Percentiles rank a stretch among this genome's conserved stretches.
These are phyloP conservation scores for Acanthurus tractus DNA, from an alignment of 2,797 vertebrate species.

Conservation along the genomic window DNA sequence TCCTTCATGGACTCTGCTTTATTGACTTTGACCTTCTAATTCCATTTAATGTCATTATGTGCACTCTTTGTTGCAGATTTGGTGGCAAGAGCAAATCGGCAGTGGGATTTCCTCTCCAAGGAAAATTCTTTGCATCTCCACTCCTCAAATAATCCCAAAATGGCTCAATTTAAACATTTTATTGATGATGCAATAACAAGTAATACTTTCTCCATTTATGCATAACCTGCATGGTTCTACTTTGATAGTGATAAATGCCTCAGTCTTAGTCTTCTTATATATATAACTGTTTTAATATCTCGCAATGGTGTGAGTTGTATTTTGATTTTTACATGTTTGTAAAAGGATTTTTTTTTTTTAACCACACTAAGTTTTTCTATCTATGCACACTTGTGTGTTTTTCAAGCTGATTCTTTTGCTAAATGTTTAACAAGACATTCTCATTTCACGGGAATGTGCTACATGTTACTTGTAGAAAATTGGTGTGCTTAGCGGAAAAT, in stretches of 20 bases:
- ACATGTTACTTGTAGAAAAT: neutral
- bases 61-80: conserved; percentile 84
- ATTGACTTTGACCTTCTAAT: conserved; percentile 15
- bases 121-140: conserved; percentile 95
- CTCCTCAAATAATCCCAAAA: conserved; percentile 87
- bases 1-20: conserved; percentile 29
- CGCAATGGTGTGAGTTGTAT: conserved; percentile 47
- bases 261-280: conserved; percentile 15
- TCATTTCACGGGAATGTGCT: conserved; percentile 17
- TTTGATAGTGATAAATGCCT: conserved; percentile 26
- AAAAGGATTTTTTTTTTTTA: conserved; percentile 30
- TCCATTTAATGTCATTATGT: conserved; percentile 20
- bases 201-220: conserved; percentile 30
- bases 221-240: conserved; percentile 27
- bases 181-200: conserved; percentile 36
- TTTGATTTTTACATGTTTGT: conserved; percentile 62
- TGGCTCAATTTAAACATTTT: conserved; percentile 2
- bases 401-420: conserved; percentile 21
- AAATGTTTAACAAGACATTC: conserved; percentile 20
- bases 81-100: conserved; percentile 93
- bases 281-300: conserved; percentile 54
- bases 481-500: conserved; percentile 34
- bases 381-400: conserved; percentile 44
- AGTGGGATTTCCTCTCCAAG: conserved; percentile 86
- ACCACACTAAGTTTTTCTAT: conserved; percentile 24